These are phyloP conservation scores for Entomyzon cyanotis DNA, from an alignment of 2,113 vertebrate species.

Conservation along the genomic window DNA sequence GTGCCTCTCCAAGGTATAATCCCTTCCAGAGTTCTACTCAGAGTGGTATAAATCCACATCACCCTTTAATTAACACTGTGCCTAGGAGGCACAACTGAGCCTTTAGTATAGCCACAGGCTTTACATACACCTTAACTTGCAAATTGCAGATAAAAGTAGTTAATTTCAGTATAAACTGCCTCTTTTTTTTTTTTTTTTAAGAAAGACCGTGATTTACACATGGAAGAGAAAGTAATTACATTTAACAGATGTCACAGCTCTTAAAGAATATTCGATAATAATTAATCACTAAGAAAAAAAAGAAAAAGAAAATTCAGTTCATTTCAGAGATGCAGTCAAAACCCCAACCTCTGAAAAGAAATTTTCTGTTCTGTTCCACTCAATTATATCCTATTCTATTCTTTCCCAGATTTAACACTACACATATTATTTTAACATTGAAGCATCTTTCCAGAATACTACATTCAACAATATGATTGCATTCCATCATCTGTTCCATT, in stretches of 20 bases:
- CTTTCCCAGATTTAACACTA: background rate
- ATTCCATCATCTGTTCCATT: background rate
- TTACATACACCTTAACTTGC: conserved; percentile 21
- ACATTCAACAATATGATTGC: background rate
- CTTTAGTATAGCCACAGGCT: conserved; percentile 11
- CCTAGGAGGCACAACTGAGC: conserved; percentile 56
- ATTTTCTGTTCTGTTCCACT: background rate
- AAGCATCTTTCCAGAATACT: background rate
- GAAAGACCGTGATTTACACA: conserved; percentile 21
- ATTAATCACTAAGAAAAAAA: background rate
- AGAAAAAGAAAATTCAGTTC: background rate
- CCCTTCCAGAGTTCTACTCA: conserved; percentile 33
- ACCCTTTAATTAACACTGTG: conserved; percentile 59
- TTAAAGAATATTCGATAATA: conserved; percentile 15
- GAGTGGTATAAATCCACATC: background rate
- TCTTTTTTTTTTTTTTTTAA: background rate
- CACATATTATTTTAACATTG: background rate
- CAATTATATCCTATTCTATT: background rate
- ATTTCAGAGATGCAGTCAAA: background rate
- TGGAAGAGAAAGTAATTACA: conserved; percentile 28
- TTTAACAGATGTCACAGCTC: conserved; percentile 19
- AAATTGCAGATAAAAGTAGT: conserved; percentile 38
- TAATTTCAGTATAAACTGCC: conserved; percentile 27
- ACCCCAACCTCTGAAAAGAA: background rate
- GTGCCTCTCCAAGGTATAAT: conserved; percentile 48